Evolutionary conservation across 2,113 vertebrate genomes (phyloP), one percentile per base, ranked within the genome.

Genomic region (Tretioscincus oriximinensis): DNA sequence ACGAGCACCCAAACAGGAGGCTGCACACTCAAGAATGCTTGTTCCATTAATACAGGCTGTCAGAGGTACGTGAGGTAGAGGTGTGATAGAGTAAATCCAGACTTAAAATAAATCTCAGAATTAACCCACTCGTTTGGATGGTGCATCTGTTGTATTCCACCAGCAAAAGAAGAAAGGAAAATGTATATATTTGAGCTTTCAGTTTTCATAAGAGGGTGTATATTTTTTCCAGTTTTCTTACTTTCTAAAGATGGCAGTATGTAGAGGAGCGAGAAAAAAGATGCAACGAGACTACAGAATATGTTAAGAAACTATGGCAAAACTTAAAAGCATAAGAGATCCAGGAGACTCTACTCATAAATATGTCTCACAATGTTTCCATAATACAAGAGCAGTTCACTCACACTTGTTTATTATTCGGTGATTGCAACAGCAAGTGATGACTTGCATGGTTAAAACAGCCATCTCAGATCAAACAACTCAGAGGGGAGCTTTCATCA

Each of bases 181-280:
- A 58, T 68, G 35, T 41, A 82, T 84, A 86, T n/a, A 47, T 51
- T 71, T 92, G 82, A 70, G 28, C 5, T 16, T 22, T 31, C 66
- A 12, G n/a, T 41, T 18, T n/a, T 69, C 28, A 16, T 24, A 58
- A 78, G 28, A 21, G 35, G 31, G n/a, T 7, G 18, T 58, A 22
- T 1, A 41, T 45, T 60, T 5, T 74, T 29, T 60, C 51, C 28
- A 29, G 68, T 41, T 45, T 31, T 71, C 31, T 61, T 22, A 1
- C 22, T 22, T n/a, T 79, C 20, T 58, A 70, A 41, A 47, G 35
- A 21, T 28, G 51, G 54, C 58, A 63, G 65, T 22, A 26, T 26
- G 10, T 7, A 45, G 31, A 28, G 9, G 14, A n/a, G 12, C 26
- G 18, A 63, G 61, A 22, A 41, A 70, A n/a, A 9, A 18, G 5